These are phyloP conservation scores for Platycheirus albimanus DNA, from an alignment of 2,888 invertebrate species.

Conservation along the genomic window DNA sequence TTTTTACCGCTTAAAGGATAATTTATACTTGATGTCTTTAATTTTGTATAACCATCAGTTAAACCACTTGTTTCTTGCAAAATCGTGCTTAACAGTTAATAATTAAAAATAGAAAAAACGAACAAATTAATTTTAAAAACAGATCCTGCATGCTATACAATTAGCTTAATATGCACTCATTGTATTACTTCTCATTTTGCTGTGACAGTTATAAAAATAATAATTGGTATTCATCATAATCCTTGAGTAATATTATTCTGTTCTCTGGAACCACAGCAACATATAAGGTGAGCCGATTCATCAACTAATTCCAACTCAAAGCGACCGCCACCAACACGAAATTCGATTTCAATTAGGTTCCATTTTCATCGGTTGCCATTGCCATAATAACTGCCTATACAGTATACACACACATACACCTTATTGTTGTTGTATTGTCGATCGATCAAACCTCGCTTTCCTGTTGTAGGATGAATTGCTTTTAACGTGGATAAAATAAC, in stretches of 20 bases:
- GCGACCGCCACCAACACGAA: conserved; percentile 18
- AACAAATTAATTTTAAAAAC: no score
- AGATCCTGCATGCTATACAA: no score
- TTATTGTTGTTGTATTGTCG: not conserved
- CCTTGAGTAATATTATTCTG: not conserved
- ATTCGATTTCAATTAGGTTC: conserved; percentile 50
- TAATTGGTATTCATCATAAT: not conserved
- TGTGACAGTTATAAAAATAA: not conserved
- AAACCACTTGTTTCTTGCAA: no score
- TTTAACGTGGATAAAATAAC: conserved; percentile 29
- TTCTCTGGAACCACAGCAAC: not conserved
- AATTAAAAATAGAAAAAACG: no score
- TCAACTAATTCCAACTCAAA: conserved; percentile 19
- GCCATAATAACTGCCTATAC: conserved; percentile 8
- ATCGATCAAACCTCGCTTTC: conserved; percentile 32
- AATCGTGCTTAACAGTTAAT: no score
- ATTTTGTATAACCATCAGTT: no score
- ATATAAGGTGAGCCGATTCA: conserved; percentile 14
- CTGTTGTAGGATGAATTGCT: conserved; percentile 12
- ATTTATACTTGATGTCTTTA: no score
- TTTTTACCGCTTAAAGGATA: no score
- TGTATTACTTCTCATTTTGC: no score
- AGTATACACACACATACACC: not conserved
- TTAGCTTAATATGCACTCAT: no score
- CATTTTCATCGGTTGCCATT: conserved; percentile 29